phyloP scores from a whole-genome alignment of 2,888 invertebrate genomes.

The Loripinus fragilis region DNA sequence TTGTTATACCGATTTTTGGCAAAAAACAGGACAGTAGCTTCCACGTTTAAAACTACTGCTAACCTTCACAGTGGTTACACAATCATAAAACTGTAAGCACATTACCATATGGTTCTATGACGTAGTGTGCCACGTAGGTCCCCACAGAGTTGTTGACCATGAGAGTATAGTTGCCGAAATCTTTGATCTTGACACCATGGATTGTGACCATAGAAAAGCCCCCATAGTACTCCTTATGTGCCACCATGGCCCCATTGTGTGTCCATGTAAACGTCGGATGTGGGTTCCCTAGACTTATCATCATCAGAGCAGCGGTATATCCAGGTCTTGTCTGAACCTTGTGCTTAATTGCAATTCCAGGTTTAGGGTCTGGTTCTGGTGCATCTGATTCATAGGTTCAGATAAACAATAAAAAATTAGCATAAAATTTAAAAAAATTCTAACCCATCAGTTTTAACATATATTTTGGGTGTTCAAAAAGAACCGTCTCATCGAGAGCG shows the following conservation, averaged over 20 bases:
- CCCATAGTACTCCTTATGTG: background rate
- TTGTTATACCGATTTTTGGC: too few relatives aligned
- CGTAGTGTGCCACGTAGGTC: background rate
- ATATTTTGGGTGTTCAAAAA: too few relatives aligned
- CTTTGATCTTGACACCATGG: background rate
- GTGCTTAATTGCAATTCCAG: background rate
- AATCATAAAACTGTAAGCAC: too few relatives aligned
- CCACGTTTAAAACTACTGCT: too few relatives aligned
- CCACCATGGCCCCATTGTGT: background rate
- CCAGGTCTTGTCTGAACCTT: background rate
- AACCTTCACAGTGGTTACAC: too few relatives aligned
- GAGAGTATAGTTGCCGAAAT: conserved; percentile 34
- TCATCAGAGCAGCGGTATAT: background rate
- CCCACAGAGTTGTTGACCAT: conserved; percentile 29
- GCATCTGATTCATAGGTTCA: too few relatives aligned
- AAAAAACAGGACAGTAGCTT: too few relatives aligned
- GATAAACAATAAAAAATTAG: too few relatives aligned
- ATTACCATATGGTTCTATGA: background rate
- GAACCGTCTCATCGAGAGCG: too few relatives aligned
- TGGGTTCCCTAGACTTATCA: background rate
- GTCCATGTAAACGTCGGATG: background rate
- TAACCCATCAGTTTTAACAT: too few relatives aligned
- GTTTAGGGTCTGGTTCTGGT: too few relatives aligned
- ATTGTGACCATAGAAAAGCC: background rate
- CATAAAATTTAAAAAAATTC: too few relatives aligned